A percentile compares a stretch with the other conserved stretches of the same genome.
These are phyloP conservation scores for Rachycentron canadum DNA, from an alignment of 2,797 vertebrate genomes.

Conservation along the genomic window DNA sequence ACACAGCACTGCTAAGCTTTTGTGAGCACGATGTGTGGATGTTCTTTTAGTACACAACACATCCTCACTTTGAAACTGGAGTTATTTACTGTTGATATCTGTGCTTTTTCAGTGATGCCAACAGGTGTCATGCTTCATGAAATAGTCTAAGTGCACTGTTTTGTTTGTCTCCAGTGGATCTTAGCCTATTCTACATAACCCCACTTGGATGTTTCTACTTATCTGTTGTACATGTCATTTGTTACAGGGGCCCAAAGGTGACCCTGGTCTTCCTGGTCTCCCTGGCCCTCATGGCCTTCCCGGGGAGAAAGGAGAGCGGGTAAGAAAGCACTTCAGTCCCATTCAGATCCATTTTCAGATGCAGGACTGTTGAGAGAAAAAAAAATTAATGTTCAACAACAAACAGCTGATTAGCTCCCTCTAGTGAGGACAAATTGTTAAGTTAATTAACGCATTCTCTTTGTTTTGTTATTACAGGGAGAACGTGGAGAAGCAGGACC, in stretches of 20 bases:
- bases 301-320: conserved; percentile 94
- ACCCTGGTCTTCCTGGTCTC: conserved; percentile 93
- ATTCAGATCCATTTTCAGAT: conserved; percentile 19
- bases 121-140: neutral
- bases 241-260: conserved; percentile 91
- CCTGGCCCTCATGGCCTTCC: conserved; percentile 93
- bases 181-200: neutral
- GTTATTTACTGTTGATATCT: neutral
- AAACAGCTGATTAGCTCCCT: conserved; percentile 54
- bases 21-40: neutral
- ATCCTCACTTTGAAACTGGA: neutral
- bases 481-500: conserved; percentile 91
- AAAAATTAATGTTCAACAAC: conserved; percentile 19
- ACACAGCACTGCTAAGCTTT: conserved; percentile 41
- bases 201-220: conserved; percentile 1
- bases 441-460: conserved; percentile 12
- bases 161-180: neutral
- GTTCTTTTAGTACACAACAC: neutral
- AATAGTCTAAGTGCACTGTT: neutral
- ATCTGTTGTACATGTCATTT: conserved; percentile 39
- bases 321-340: conserved; percentile 79
- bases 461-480: conserved; percentile 84
- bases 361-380: neutral
- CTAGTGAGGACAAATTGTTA: conserved; percentile 57
- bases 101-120: neutral